Conservation (phyloP, 2,113 vertebrate species). For the Fregata magnificens region DNA sequence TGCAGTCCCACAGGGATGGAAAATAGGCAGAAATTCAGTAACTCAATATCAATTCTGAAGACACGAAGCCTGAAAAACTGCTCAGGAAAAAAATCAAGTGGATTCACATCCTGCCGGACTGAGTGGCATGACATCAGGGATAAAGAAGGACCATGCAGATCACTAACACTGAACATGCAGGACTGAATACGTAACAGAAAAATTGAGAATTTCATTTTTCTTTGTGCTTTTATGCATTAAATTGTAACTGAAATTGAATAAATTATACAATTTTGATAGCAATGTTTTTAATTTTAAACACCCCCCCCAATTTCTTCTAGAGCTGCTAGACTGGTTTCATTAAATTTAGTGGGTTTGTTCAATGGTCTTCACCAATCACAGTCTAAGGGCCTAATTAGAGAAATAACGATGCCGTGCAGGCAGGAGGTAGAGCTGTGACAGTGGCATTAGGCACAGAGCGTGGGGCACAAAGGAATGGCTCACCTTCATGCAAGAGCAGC, state of each 20-base stretch:
- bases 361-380: neutral
- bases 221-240: neutral
- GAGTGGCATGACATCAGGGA: neutral
- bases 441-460: neutral
- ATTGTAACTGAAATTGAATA: neutral
- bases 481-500: neutral
- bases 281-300: neutral
- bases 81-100: neutral
- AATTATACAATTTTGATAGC: neutral
- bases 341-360: neutral
- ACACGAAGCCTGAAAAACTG: neutral
- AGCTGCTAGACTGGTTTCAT: neutral
- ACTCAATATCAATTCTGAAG: neutral
- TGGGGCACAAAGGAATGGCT: neutral
- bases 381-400: neutral
- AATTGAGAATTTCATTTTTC: neutral
- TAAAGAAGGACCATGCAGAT: neutral
- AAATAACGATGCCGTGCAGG: rapidly evolving
- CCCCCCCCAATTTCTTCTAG: neutral
- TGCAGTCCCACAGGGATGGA: neutral
- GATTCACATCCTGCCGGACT: neutral
- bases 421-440: neutral
- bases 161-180: neutral
- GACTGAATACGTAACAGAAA: neutral
- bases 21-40: neutral